Conservation (phyloP, 2,113 vertebrate species). For the Acinonyx jubatus region DNA sequence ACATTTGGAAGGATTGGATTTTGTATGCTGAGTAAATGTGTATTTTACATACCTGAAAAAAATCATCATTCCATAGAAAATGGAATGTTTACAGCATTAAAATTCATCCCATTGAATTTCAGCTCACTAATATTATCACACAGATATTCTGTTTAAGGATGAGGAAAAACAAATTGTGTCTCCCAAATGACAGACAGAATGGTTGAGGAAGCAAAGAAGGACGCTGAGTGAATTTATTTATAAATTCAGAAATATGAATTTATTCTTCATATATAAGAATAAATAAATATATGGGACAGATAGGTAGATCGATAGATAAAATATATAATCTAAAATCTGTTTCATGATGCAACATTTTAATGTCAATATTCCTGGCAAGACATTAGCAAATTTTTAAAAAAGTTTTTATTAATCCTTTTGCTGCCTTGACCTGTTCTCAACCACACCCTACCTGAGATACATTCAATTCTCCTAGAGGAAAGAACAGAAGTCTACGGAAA, state of each 20-base stretch:
- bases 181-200: neutral
- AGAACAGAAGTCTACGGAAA: neutral
- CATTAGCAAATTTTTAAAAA: neutral
- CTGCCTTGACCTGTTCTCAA: neutral
- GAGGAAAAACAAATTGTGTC: neutral
- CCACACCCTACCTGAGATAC: neutral
- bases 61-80: neutral
- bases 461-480: neutral
- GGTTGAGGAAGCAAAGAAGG: neutral
- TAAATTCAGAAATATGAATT: neutral
- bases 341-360: neutral
- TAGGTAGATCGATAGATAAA: neutral
- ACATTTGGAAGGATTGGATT: neutral
- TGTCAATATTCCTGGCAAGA: neutral
- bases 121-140: neutral
- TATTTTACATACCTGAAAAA: neutral
- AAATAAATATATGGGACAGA: neutral
- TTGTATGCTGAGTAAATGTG: neutral
- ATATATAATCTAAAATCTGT: neutral
- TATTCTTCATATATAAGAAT: neutral
- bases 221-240: neutral
- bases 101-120: neutral
- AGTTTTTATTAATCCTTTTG: neutral
- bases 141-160: neutral
- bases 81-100: constrained; percentile 12